Base-by-base conservation (phyloP, 92 coral and sea anemone species). In the Siderastrea radians region DNA sequence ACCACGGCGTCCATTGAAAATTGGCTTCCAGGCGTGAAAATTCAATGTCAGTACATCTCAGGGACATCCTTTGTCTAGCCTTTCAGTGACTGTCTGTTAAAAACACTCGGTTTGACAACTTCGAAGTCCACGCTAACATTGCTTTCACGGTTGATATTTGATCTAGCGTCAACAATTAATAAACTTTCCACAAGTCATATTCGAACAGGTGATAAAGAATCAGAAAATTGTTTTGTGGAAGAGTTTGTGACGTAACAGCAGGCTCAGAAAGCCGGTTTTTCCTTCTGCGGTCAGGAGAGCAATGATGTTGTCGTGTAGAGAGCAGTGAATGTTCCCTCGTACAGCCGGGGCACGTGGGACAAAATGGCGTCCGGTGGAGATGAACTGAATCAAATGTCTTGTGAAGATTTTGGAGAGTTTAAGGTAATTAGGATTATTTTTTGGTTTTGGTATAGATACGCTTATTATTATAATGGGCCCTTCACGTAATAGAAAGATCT, bases 381-480 rank as follows among this genome's bases (percentile, higher is more conserved):
- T 66, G 99, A 97, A 68, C 88, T 97, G 72, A 84, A 82, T 71
- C 96, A 87, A 81, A 97, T 97, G 99, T 97, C 99, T 76, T 97
- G 99, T 68, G 93, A 89, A 50, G 99, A 97, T 88, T 97, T 95
- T 71, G 86, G 98, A 5, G 98, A 97, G 89, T 97, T 97, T 77
- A 97, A 97, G 98, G 99, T 97, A 62, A 75, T 67, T 65, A 45
- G 17, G 45, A n/a, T 47, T 60, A 61, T 16, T 4, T 46, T 50
- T 53, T 64, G 59, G 55, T 50, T 68, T 8, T 26, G 38, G 38
- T 26, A 26, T 26, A 26, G 38, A 26, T 26, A 26, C 38, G 38
- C 38, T 26, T 26, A 26, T 26, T 26, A 26, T 26, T 26, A 26
- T 26, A 0, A 26, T 26, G 38, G 38, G 38, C 38, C 38, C 38